These are phyloP conservation scores for Brachypteracias leptosomus DNA, from an alignment of 2,113 vertebrate species.

Conservation along the genomic window DNA sequence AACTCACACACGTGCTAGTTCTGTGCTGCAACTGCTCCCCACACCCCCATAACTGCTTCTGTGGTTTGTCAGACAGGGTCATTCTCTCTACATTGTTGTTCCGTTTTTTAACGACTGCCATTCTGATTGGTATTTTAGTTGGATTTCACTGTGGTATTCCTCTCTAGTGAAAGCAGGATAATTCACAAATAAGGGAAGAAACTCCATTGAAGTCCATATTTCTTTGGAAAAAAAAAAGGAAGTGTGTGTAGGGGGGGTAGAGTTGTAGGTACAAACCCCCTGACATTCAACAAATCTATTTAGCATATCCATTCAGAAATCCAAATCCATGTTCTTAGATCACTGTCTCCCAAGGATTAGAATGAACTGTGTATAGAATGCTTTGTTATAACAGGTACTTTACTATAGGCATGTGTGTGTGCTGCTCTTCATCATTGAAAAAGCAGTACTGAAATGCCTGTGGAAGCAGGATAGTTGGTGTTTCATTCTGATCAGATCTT, in stretches of 20 bases:
- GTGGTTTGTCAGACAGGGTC: background rate
- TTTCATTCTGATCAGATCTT: background rate
- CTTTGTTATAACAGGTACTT: background rate
- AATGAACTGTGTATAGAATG: background rate
- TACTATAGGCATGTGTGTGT: background rate
- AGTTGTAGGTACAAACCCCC: background rate
- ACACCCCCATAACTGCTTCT: background rate
- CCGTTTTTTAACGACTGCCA: background rate
- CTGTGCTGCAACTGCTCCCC: background rate
- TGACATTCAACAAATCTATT: background rate
- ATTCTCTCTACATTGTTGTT: background rate
- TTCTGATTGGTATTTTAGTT: background rate
- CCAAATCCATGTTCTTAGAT: background rate
- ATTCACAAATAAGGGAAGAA: background rate
- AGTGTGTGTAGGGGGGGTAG: accelerated
- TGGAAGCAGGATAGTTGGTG: background rate
- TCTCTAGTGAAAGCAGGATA: background rate
- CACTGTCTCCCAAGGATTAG: background rate
- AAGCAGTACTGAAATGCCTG: background rate
- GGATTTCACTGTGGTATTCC: background rate
- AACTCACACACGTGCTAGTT: background rate
- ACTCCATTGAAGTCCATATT: background rate
- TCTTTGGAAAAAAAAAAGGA: background rate
- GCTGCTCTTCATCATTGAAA: background rate
- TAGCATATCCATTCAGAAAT: background rate